Evolutionary conservation across 2,797 vertebrate species (phyloP).

Genomic region (Spizella passerina): DNA sequence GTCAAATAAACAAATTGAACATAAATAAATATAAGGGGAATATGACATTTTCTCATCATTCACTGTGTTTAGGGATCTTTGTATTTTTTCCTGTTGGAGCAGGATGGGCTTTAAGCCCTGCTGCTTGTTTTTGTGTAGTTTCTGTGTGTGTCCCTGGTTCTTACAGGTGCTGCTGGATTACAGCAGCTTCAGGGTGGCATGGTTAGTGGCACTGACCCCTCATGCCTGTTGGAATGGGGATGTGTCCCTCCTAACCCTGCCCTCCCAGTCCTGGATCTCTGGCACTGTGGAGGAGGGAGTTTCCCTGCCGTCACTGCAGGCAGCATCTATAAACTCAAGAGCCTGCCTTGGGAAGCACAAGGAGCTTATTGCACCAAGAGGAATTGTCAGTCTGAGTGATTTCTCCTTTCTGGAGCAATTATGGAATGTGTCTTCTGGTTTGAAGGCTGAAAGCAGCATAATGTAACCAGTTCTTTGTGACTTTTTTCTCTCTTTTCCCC

Average conservation of each 20-base stretch:
- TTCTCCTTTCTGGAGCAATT: neutral
- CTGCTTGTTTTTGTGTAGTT: neutral
- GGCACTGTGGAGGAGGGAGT: neutral
- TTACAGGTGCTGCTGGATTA: fast-evolving
- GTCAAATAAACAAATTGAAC: neutral
- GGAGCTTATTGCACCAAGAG: neutral
- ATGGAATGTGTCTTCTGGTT: neutral
- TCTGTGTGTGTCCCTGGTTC: neutral
- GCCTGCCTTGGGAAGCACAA: neutral
- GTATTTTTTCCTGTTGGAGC: neutral
- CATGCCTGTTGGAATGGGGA: fast-evolving
- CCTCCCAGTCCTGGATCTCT: neutral
- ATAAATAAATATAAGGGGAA: neutral
- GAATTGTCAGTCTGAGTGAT: fast-evolving
- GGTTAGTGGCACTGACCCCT: neutral
- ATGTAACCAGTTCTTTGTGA: neutral
- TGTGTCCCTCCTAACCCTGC: neutral
- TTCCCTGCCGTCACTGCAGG: neutral
- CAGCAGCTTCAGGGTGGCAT: neutral
- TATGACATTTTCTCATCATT: neutral
- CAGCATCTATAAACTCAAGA: neutral
- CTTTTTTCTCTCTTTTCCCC: neutral
- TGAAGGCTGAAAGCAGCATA: neutral
- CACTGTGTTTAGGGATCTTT: neutral
- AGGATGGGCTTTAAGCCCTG: neutral